These are phyloP conservation scores for Saccostrea glomerata DNA, from an alignment of 1,140 invertebrate species.

Conservation along the genomic window DNA sequence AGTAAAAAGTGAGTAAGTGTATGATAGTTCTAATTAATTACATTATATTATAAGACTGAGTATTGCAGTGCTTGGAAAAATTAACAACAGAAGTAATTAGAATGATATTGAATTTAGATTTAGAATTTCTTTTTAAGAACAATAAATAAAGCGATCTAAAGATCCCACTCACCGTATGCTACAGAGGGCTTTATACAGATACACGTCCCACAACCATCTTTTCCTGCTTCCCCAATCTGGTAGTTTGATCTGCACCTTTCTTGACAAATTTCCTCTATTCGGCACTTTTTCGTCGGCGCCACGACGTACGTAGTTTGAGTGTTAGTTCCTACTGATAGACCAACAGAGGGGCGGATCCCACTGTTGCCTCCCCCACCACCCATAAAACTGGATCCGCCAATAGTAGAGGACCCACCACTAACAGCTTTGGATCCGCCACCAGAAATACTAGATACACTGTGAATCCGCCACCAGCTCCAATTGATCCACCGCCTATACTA, in stretches of 20 bases:
- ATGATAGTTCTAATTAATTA: too few relatives aligned
- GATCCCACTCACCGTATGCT: slow-evolving; percentile 5
- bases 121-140: background rate
- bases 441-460: background rate
- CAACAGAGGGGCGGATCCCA: background rate
- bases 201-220: slow-evolving; percentile 45
- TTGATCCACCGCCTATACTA: slow-evolving; percentile 15
- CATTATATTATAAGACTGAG: too few relatives aligned
- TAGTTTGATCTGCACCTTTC: slow-evolving; percentile 42
- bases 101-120: too few relatives aligned
- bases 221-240: slow-evolving; percentile 23
- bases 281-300: slow-evolving; percentile 39
- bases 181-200: slow-evolving; percentile 38
- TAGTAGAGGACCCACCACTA: background rate
- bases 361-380: background rate
- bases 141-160: background rate
- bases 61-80: too few relatives aligned
- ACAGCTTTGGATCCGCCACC: background rate
- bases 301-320: slow-evolving; percentile 43
- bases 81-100: too few relatives aligned
- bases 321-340: background rate
- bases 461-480: background rate
- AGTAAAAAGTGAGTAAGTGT: too few relatives aligned
- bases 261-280: slow-evolving; percentile 39
- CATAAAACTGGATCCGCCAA: too few relatives aligned